phyloP scores from a whole-genome alignment of 2,888 invertebrate species.

The Eupeodes luniger region DNA sequence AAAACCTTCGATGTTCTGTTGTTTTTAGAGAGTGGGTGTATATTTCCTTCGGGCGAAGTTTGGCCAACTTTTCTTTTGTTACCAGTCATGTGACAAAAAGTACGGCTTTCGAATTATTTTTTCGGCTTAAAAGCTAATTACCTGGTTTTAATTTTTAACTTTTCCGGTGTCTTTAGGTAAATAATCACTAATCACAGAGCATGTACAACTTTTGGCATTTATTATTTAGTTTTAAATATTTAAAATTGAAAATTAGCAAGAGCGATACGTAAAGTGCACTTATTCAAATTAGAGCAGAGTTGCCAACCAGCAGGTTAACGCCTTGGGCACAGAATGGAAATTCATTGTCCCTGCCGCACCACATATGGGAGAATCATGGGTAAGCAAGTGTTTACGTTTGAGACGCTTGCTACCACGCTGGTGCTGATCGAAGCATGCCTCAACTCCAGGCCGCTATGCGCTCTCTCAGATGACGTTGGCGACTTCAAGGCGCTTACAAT shows the following conservation, averaged over 20 bases:
- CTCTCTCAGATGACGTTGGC: no score
- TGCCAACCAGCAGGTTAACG: no score
- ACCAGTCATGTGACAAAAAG: no score
- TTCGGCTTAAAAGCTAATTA: slow-evolving; percentile 5
- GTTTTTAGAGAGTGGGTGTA: neutral
- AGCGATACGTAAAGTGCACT: neutral
- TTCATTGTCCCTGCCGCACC: no score
- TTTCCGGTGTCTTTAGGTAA: neutral
- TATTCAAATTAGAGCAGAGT: neutral
- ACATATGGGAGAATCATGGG: no score
- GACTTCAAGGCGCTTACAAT: no score
- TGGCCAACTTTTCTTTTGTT: neutral
- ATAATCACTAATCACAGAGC: neutral
- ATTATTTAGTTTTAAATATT: neutral
- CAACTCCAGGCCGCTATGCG: no score
- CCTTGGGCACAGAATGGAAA: no score
- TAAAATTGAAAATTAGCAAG: slow-evolving; percentile 1
- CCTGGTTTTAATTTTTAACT: neutral
- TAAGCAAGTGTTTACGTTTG: no score
- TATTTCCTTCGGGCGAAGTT: slow-evolving; percentile 16
- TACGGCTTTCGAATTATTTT: neutral
- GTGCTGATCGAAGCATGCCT: no score
- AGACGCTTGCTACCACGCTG: no score
- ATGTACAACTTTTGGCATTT: neutral
- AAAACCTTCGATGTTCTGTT: slow-evolving; percentile 14